These are phyloP conservation scores for Solea senegalensis DNA, from an alignment of 2,113 vertebrate genomes.

Conservation along the genomic window DNA sequence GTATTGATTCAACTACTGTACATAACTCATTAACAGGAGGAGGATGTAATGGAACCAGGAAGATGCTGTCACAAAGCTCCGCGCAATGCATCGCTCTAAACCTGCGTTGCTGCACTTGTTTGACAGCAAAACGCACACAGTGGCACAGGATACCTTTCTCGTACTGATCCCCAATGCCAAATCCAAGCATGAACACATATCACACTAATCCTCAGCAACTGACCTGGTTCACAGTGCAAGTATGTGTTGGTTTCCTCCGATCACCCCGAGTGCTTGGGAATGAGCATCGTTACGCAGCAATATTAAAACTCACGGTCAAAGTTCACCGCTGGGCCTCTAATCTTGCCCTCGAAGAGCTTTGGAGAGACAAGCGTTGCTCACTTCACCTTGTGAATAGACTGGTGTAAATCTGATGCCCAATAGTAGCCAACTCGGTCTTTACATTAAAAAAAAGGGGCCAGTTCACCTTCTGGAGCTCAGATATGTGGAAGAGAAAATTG, in stretches of 20 bases:
- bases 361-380: slow-evolving; percentile 48
- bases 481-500: slow-evolving; percentile 25
- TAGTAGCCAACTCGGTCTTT: slow-evolving; percentile 48
- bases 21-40: slow-evolving; percentile 27
- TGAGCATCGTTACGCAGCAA: slow-evolving; percentile 9
- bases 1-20: slow-evolving; percentile 8
- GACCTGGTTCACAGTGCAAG: slow-evolving; percentile 46
- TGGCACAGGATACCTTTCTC: slow-evolving; percentile 22
- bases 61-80: background rate
- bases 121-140: slow-evolving; percentile 24
- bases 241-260: slow-evolving; percentile 45
- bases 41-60: slow-evolving; percentile 20
- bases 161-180: slow-evolving; percentile 42
- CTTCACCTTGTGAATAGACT: slow-evolving; percentile 45
- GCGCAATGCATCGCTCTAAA: slow-evolving; percentile 5
- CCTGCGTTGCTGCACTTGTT: slow-evolving; percentile 10
- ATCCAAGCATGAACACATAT: slow-evolving; percentile 29
- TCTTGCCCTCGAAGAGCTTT: slow-evolving; percentile 57
- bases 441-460: slow-evolving; percentile 16
- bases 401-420: slow-evolving; percentile 45
- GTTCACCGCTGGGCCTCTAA: slow-evolving; percentile 65
- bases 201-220: slow-evolving; percentile 41
- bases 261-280: slow-evolving; percentile 48
- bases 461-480: slow-evolving; percentile 27
- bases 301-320: slow-evolving; percentile 67